Evolutionary conservation across 2,888 invertebrate species (phyloP).

Genomic region (Drosophila ezoana): DNA sequence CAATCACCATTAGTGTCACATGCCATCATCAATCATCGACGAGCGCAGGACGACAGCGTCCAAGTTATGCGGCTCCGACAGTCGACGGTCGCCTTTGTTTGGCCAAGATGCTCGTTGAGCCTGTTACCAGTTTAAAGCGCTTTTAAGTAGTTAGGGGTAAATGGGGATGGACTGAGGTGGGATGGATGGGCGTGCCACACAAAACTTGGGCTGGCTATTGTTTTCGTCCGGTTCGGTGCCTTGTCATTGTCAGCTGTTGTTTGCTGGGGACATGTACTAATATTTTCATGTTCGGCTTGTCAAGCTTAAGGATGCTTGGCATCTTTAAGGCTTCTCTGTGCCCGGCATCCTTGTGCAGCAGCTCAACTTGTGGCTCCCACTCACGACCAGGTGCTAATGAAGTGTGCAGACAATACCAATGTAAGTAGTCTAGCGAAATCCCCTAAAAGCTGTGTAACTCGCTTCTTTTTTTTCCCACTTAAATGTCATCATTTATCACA

Average conservation of each 20-base stretch:
- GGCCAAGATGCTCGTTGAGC: slow-evolving; percentile 54
- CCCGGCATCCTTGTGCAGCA: slow-evolving; percentile 26
- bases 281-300: slow-evolving; percentile 75
- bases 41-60: slow-evolving; percentile 50
- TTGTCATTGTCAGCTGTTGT: slow-evolving; percentile 79
- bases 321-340: slow-evolving; percentile 3
- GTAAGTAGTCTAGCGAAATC: slow-evolving; percentile 27
- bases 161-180: background rate
- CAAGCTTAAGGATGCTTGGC: slow-evolving; percentile 47
- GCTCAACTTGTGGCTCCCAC: slow-evolving; percentile 45
- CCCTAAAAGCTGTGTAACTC: slow-evolving; percentile 28
- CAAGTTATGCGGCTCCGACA: slow-evolving; percentile 34
- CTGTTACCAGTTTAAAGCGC: slow-evolving; percentile 72
- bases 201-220: slow-evolving; percentile 49
- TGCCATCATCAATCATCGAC: slow-evolving; percentile 79
- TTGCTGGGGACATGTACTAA: slow-evolving; percentile 65
- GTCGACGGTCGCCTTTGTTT: slow-evolving; percentile 42
- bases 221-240: slow-evolving; percentile 43
- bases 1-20: slow-evolving; percentile 82
- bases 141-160: slow-evolving; percentile 60
- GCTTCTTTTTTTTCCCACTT: slow-evolving; percentile 51
- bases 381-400: slow-evolving; percentile 74
- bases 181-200: background rate
- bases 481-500: slow-evolving; percentile 84
- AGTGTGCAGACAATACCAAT: slow-evolving; percentile 56